These are phyloP conservation scores for Acromyrmex charruanus DNA, from an alignment of 1,140 invertebrate genomes.

Conservation along the genomic window DNA sequence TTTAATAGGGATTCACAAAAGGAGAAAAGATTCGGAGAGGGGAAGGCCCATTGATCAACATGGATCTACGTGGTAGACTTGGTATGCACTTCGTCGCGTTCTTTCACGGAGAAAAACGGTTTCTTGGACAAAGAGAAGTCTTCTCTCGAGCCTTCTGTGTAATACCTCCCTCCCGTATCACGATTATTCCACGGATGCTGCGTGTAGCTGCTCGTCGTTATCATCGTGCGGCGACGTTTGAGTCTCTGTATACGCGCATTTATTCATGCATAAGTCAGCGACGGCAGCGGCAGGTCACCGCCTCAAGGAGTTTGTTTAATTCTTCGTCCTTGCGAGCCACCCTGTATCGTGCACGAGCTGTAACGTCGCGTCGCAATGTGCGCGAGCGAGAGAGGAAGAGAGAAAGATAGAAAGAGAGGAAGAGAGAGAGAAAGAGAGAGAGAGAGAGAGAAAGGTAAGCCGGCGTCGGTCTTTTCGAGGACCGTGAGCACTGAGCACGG, in stretches of 20 bases:
- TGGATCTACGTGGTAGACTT: conserved; percentile 12
- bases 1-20: conserved; percentile 1
- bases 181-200: conserved; percentile 5
- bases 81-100: conserved; percentile 34
- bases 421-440: neutral
- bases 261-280: conserved; percentile 40
- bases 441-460: conserved; percentile 46
- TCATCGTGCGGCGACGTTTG: neutral
- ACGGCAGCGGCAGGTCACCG: conserved; percentile 70
- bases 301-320: conserved; percentile 78
- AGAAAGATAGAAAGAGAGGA: neutral
- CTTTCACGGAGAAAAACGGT: conserved; percentile 66
- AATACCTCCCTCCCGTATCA: neutral
- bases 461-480: conserved; percentile 66
- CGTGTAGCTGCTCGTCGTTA: neutral
- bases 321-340: conserved; percentile 77
- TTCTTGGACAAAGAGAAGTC: conserved; percentile 67
- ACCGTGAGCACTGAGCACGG: conserved; percentile 33
- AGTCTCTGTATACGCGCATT: conserved; percentile 44
- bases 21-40: neutral
- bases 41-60: conserved; percentile 42
- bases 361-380: conserved; percentile 45
- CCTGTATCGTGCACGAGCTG: conserved; percentile 71
- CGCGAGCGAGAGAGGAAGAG: neutral
- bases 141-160: conserved; percentile 6